Conservation (phyloP, 2,797 vertebrate species). For the Chlorospingus flavigularis region DNA sequence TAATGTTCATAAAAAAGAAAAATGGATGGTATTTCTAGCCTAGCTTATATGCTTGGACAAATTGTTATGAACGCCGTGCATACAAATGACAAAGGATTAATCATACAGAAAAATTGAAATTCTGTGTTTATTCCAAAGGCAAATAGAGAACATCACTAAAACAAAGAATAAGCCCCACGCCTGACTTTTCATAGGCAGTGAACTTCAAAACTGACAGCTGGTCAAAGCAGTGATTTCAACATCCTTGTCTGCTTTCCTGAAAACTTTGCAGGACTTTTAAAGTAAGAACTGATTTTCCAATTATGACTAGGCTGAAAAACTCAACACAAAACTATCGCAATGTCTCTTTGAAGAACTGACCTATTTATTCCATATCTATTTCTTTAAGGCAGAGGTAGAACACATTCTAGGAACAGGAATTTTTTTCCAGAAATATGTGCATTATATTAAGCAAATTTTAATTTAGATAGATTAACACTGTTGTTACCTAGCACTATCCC, state of each 20-base stretch:
- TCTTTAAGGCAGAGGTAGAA: not conserved
- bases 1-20: slow-evolving; percentile 47
- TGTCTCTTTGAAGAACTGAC: not conserved
- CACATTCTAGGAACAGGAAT: not conserved
- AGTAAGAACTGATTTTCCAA: not conserved
- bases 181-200: not conserved
- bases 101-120: not conserved
- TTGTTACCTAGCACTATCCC: not conserved
- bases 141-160: not conserved
- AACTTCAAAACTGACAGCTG: not conserved
- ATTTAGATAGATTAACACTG: not conserved
- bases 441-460: not conserved
- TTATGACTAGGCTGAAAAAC: not conserved
- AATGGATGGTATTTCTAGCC: slow-evolving; percentile 29
- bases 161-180: not conserved
- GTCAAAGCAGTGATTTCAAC: not conserved
- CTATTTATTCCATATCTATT: not conserved
- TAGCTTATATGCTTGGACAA: slow-evolving; percentile 14
- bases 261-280: not conserved
- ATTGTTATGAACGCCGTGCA: not conserved
- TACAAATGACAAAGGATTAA: slow-evolving; percentile 16
- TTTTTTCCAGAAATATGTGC: not conserved
- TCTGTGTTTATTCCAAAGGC: slow-evolving; percentile 1
- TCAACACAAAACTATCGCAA: not conserved
- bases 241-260: not conserved